These are phyloP conservation scores for Matsumurasca onukii DNA, from an alignment of 1,140 invertebrate genomes.

Conservation along the genomic window DNA sequence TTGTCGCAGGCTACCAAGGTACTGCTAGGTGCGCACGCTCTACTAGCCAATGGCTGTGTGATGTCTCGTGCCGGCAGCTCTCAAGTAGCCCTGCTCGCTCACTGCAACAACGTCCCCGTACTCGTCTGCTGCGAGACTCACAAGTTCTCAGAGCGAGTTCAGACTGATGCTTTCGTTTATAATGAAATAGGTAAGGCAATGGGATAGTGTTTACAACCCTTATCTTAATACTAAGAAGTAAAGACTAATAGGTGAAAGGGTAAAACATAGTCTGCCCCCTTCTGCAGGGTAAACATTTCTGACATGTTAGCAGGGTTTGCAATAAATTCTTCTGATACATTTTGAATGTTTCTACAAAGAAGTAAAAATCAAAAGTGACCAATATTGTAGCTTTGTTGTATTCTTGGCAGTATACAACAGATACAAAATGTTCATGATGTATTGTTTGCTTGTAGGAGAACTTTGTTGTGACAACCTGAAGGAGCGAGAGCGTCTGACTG, in stretches of 20 bases:
- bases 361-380: too few relatives aligned
- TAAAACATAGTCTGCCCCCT: too few relatives aligned
- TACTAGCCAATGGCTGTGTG: conserved; percentile 88
- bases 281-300: too few relatives aligned
- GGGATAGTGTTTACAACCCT: too few relatives aligned
- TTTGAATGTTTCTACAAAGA: too few relatives aligned
- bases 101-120: conserved; percentile 83
- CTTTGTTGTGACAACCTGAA: conserved; percentile 30
- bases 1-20: conserved; percentile 67
- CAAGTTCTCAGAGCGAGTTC: conserved; percentile 89
- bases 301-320: too few relatives aligned
- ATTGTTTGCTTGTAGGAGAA: conserved; percentile 3
- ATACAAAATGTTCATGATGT: too few relatives aligned
- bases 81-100: conserved; percentile 80
- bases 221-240: too few relatives aligned
- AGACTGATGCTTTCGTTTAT: conserved; percentile 89
- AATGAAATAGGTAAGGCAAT: conserved; percentile 85
- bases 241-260: too few relatives aligned
- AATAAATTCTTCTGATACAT: too few relatives aligned
- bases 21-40: conserved; percentile 81
- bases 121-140: conserved; percentile 94
- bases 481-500: conserved; percentile 38
- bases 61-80: conserved; percentile 85
- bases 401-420: too few relatives aligned
- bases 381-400: too few relatives aligned